phyloP scores from a whole-genome alignment of 1,140 invertebrate genomes.

The Radopholus similis region DNA sequence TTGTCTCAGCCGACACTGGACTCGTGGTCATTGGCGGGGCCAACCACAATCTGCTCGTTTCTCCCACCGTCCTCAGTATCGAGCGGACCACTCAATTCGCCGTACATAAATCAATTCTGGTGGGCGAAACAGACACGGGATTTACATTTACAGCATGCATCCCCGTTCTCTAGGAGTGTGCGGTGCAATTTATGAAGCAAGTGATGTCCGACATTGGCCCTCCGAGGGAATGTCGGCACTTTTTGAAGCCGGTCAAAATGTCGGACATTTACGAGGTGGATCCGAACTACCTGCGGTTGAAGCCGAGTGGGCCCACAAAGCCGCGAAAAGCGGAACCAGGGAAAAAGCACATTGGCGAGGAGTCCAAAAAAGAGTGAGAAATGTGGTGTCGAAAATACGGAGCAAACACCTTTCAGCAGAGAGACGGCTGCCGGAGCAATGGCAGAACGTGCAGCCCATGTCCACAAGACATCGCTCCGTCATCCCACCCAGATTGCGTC shows the following conservation, averaged over 20 bases:
- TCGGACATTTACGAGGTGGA: conserved; percentile 44
- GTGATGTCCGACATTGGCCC: conserved; percentile 34
- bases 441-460: neutral
- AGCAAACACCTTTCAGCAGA: neutral
- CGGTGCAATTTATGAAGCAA: conserved; percentile 44
- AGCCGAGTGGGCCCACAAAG: neutral
- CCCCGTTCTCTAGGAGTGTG: conserved; percentile 25
- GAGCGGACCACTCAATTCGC: conserved; percentile 36
- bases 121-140: neutral
- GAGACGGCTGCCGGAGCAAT: neutral
- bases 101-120: conserved; percentile 38
- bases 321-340: neutral
- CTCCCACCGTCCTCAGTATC: conserved; percentile 24
- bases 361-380: neutral
- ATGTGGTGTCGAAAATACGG: neutral
- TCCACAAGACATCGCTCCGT: neutral
- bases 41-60: conserved; percentile 41
- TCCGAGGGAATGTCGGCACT: conserved; percentile 26
- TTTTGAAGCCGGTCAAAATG: conserved; percentile 36
- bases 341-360: neutral
- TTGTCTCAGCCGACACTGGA: conserved; percentile 31
- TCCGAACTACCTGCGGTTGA: conserved; percentile 23
- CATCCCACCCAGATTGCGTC: conserved; percentile 9
- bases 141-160: neutral
- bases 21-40: conserved; percentile 33